Conservation (phyloP, 2,888 invertebrate genomes). For the Chrysolina americana region DNA sequence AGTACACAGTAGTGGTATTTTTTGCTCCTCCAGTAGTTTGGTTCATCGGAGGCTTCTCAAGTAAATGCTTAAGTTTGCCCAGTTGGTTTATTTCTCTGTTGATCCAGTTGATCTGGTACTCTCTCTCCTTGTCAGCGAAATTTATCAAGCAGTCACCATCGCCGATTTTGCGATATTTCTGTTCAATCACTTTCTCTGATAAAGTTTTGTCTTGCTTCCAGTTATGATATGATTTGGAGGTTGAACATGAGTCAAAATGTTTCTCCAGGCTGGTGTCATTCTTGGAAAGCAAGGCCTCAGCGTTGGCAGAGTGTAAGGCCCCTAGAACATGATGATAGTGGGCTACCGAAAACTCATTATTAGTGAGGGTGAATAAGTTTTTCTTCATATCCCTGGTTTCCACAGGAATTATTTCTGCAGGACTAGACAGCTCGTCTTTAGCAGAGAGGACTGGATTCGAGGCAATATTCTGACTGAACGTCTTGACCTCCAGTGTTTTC, state of each 20-base stretch:
- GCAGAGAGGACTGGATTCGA: background rate
- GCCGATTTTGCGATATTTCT: constrained; percentile 45
- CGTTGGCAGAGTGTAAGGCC: background rate
- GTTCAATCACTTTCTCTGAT: constrained; percentile 70
- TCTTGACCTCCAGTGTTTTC: constrained; percentile 43
- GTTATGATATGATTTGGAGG: constrained; percentile 56
- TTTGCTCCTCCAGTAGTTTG: constrained; percentile 40
- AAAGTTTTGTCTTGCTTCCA: constrained; percentile 71
- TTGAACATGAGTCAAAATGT: constrained; percentile 39
- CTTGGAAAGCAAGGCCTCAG: background rate
- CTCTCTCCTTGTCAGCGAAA: constrained; percentile 71
- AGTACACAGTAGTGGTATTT: constrained; percentile 61
- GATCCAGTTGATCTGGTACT: constrained; percentile 74
- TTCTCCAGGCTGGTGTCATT: constrained; percentile 39
- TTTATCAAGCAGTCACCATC: constrained; percentile 57
- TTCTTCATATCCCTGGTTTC: constrained; percentile 37
- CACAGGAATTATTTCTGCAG: constrained; percentile 3
- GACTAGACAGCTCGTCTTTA: constrained; percentile 27
- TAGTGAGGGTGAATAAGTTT: constrained; percentile 45
- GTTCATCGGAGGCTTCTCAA: constrained; percentile 56
- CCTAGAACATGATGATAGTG: background rate
- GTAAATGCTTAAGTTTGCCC: constrained; percentile 70
- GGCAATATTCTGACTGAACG: constrained; percentile 43
- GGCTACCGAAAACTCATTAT: constrained; percentile 40
- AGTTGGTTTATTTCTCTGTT: constrained; percentile 74